phyloP scores from a whole-genome alignment of 2,888 invertebrate species.

The Drepana falcataria region DNA sequence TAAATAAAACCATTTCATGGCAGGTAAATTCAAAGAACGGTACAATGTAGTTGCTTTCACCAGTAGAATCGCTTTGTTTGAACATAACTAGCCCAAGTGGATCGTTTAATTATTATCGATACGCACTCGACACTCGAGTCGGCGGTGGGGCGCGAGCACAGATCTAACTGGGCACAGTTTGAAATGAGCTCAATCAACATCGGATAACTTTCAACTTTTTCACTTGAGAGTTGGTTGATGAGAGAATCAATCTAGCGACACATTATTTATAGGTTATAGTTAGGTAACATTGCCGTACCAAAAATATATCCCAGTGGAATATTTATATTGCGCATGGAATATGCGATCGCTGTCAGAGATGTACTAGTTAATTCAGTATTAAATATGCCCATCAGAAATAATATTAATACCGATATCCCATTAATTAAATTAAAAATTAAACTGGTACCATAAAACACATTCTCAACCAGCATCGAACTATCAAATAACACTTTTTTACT shows the following conservation, averaged over 20 bases:
- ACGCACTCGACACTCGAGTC: slow-evolving; percentile 19
- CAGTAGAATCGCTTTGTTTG: slow-evolving; percentile 33
- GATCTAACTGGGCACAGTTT: slow-evolving; percentile 4
- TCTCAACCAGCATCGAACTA: slow-evolving; percentile 11
- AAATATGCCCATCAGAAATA: neutral
- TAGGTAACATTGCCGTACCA: no score
- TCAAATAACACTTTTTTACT: slow-evolving; percentile 21
- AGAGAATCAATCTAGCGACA: no score
- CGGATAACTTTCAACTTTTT: neutral
- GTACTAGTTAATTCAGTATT: neutral
- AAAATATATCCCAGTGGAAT: no score
- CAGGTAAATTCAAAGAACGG: slow-evolving; percentile 13
- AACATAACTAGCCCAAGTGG: slow-evolving; percentile 33
- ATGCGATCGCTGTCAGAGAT: no score
- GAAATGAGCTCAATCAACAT: neutral
- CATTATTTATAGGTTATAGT: no score
- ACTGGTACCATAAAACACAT: slow-evolving; percentile 9
- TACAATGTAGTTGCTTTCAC: slow-evolving; percentile 22
- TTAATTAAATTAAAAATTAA: neutral
- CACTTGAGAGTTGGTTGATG: neutral
- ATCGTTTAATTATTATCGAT: slow-evolving; percentile 48
- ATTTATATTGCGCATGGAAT: no score
- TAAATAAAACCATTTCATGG: no score
- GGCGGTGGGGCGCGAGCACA: slow-evolving; percentile 18
- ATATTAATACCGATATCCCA: neutral